Conservation (phyloP, 2,888 invertebrate genomes). For the Tetramorium bicarinatum region DNA sequence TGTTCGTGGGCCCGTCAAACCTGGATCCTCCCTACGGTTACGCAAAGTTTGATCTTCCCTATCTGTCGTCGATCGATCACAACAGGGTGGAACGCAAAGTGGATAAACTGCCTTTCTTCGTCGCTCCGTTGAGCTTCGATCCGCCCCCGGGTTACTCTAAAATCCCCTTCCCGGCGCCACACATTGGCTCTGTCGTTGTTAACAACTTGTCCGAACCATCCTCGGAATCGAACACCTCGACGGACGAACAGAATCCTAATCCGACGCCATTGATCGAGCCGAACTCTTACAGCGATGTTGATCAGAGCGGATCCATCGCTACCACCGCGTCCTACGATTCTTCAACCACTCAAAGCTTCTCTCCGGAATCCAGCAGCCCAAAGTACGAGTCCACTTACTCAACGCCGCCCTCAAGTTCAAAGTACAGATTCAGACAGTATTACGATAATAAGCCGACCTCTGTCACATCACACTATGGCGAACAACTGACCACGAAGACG, state of each 20-base stretch:
- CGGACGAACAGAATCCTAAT: constrained; percentile 70
- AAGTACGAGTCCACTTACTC: constrained; percentile 72
- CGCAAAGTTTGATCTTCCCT: constrained; percentile 94
- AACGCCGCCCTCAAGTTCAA: constrained; percentile 57
- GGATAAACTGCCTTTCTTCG: constrained; percentile 93
- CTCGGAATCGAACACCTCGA: constrained; percentile 59
- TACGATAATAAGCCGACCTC: constrained; percentile 69
- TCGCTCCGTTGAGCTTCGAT: constrained; percentile 94
- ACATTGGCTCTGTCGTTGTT: constrained; percentile 94
- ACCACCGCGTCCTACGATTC: constrained; percentile 75
- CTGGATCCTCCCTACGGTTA: constrained; percentile 91
- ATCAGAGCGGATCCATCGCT: constrained; percentile 43
- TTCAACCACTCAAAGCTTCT: constrained; percentile 72
- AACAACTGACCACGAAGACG: constrained; percentile 68
- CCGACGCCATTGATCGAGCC: constrained; percentile 81
- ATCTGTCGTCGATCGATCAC: constrained; percentile 91
- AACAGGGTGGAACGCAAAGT: constrained; percentile 91
- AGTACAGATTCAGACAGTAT: constrained; percentile 69
- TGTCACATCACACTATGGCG: constrained; percentile 66
- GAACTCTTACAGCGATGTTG: constrained; percentile 85
- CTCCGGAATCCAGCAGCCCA: constrained; percentile 67
- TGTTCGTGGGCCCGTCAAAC: constrained; percentile 94
- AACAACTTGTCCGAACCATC: constrained; percentile 86
- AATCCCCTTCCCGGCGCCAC: constrained; percentile 94
- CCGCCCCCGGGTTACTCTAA: constrained; percentile 95